Evolutionary conservation across 1,140 invertebrate genomes (phyloP), one percentile per base, ranked within the genome.

Genomic region (Habropoda laboriosa): DNA sequence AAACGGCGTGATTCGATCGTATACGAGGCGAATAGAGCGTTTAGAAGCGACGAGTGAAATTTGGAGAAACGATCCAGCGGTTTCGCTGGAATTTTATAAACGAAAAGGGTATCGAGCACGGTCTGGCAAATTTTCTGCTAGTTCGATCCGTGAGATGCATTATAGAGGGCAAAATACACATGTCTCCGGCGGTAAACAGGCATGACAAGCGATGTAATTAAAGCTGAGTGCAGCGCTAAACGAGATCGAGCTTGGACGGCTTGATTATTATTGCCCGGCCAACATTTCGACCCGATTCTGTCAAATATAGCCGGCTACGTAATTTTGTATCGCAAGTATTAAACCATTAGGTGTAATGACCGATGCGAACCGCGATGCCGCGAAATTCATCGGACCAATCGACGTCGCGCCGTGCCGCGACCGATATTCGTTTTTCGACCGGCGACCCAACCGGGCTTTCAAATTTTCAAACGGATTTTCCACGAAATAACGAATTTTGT

Each of bases 171-270:
- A 64, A 84, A 84, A 72, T 61, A 74, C 81, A 67, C 82, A 70
- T 66, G 67, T 85, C 83, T 77, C 27, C 72, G 78, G 67, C 53
- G 79, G 77, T 85, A 86, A 85, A 85, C 84, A 85, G 79, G 73
- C 67, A 79, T 86, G 84, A 86, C 84, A 86, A 86, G 70, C 74
- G 83, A 84, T 81, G 84, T 86, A 85, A 86, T 86, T 86, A 86
- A 86, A 81, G 78, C 84, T 86, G 83, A 85, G 83, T 85, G 83
- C 78, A 67, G 64, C 78, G 66, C 70, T 60, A 77, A 79, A 83
- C 82, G 78, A 85, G 71, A 82, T 76, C 81, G 78, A 84, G 79
- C 82, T 79, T 84, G 75, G 58, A 71, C 70, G 79, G 84, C 68
- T 85, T 86, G 84, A 85, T 86, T 86, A 86, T 86, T 86, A 86